A percentile compares a stretch with the other conserved stretches of the same genome.
Conservation (phyloP, 2,797 vertebrate genomes). For the Aldrovandia affinis region DNA sequence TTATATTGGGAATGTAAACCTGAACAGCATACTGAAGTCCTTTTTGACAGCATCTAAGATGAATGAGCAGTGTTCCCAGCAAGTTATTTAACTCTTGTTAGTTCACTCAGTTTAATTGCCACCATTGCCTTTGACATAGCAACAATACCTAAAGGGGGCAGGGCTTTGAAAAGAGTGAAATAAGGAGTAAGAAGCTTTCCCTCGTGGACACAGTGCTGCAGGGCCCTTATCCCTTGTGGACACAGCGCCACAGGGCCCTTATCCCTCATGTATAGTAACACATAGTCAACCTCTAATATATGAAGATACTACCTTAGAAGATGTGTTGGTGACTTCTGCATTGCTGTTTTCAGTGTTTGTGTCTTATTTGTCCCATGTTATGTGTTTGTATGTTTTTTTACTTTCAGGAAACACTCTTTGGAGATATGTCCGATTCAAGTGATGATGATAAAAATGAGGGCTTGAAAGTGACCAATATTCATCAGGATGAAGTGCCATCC, state of each 20-base stretch:
- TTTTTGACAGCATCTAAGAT: too few species aligned
- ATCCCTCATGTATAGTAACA: neutral
- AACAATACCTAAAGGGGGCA: too few species aligned
- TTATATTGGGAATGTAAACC: too few species aligned
- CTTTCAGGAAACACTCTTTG: conserved; percentile 69
- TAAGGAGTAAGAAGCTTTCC: too few species aligned
- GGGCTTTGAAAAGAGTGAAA: too few species aligned
- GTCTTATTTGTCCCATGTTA: neutral
- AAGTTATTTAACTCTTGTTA: too few species aligned
- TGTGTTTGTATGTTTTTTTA: conserved; percentile 33
- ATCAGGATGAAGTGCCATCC: conserved; percentile 27
- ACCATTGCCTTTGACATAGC: too few species aligned
- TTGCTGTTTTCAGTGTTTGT: neutral
- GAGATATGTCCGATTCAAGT: conserved; percentile 64
- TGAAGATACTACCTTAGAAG: neutral
- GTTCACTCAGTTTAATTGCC: too few species aligned
- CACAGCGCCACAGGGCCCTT: neutral
- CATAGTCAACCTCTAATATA: neutral
- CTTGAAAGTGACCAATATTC: neutral
- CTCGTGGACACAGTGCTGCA: neutral
- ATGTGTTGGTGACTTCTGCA: neutral
- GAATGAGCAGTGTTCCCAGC: too few species aligned
- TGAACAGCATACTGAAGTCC: too few species aligned
- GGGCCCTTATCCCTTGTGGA: neutral
- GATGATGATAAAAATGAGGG: conserved; percentile 48